Evolutionary conservation across 2,888 invertebrate species (phyloP).

Genomic region (Xanthorhoe spadicearia): DNA sequence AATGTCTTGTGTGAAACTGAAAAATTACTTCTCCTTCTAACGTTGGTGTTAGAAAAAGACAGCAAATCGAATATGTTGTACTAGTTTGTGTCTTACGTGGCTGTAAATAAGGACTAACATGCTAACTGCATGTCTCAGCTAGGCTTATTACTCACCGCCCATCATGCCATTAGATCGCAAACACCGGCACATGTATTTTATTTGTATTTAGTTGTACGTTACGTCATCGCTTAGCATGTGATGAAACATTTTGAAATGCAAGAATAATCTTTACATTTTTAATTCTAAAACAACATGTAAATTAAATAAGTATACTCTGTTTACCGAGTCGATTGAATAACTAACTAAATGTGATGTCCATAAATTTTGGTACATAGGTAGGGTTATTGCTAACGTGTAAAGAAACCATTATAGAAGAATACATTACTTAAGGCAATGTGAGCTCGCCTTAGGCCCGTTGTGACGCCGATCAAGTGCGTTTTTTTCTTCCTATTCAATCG

Average conservation of each 20-base stretch:
- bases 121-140: slow-evolving; percentile 46
- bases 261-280: slow-evolving; percentile 21
- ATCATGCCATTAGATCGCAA: slow-evolving; percentile 57
- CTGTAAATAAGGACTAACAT: slow-evolving; percentile 26
- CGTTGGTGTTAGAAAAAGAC: not conserved
- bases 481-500: no score
- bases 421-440: no score
- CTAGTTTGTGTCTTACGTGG: slow-evolving; percentile 22
- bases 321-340: no score
- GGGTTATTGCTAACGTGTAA: no score
- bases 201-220: slow-evolving; percentile 49
- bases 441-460: no score
- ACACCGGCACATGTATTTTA: slow-evolving; percentile 62
- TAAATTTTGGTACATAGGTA: no score
- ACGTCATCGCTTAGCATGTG: slow-evolving; percentile 51
- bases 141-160: slow-evolving; percentile 55
- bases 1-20: no score
- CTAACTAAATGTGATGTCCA: no score
- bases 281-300: not conserved
- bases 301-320: no score
- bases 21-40: slow-evolving; percentile 3
- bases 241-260: slow-evolving; percentile 45
- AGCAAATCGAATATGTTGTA: not conserved
- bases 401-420: no score
- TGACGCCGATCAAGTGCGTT: no score